Percentiles rank a stretch among this genome's conserved stretches.
Conservation (phyloP, 2,888 invertebrate genomes). For the Emmelina monodactyla region DNA sequence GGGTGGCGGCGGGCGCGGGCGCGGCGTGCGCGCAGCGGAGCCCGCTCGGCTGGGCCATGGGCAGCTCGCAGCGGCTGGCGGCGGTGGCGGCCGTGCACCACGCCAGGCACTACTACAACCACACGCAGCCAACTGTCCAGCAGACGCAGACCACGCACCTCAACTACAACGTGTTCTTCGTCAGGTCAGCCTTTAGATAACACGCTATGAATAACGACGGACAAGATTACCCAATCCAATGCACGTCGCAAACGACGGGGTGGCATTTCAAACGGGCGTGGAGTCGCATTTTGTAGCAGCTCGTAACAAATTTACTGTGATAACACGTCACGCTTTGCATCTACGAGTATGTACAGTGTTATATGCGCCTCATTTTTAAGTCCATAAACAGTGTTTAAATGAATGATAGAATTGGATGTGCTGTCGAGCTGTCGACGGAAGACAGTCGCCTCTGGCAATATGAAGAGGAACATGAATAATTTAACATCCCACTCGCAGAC, state of each 20-base stretch:
- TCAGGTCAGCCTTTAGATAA: conserved; percentile 72
- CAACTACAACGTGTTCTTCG: conserved; percentile 73
- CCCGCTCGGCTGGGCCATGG: conserved; percentile 70
- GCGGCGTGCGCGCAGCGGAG: conserved; percentile 52
- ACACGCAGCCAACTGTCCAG: conserved; percentile 45
- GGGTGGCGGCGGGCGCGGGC: conserved; percentile 41
- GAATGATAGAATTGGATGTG: no score
- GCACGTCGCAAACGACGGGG: not conserved
- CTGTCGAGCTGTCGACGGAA: no score
- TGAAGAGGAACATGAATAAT: no score
- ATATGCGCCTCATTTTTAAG: no score
- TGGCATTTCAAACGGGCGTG: not conserved
- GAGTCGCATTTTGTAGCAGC: conserved; percentile 15
- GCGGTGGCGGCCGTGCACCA: conserved; percentile 60
- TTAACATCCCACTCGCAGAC: no score
- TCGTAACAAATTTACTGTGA: conserved; percentile 39
- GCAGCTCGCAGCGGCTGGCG: conserved; percentile 71
- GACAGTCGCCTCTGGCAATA: no score
- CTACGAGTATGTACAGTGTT: no score
- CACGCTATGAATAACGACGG: no score
- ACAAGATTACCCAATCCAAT: not conserved
- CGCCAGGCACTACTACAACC: conserved; percentile 48
- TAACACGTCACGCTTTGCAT: conserved; percentile 20
- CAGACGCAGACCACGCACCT: conserved; percentile 40
- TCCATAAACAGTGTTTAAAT: no score